Base-by-base conservation (phyloP, 2,888 invertebrate species). In the Ochlodes sylvanus region DNA sequence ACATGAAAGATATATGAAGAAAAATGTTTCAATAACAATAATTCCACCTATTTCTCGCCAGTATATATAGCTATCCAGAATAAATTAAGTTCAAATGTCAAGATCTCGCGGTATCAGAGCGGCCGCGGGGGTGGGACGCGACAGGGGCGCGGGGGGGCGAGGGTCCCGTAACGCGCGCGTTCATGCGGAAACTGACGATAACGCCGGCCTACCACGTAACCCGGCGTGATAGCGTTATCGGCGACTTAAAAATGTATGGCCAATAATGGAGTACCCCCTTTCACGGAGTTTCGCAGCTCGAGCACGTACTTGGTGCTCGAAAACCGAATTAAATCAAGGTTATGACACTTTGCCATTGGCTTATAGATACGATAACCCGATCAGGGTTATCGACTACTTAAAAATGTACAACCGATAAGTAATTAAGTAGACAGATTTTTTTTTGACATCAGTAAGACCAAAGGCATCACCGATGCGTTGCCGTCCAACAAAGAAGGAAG, bases 141-240 rank as follows among this genome's bases (percentile, higher is more conserved):
- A 63, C 38, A 71, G 63, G 72, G 70, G 55, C 21, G 65, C 71
- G 60, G 74, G 72, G 71, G 74, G 71, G 68, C 71, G 73, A 77
- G 84, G 80, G 77, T 75, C 76, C 84, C 85, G 90, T 92, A 89
- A 89, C 91, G 90, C 78, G 83, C 80, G 93, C 93, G 93, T 93
- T 91, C 92, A 93, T 89, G 92, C 85, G 85, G 92, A 93, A 93
- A 90, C 87, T 89, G 91, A 89, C 90, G 94, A 93, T 93, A 93
- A 93, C 92, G 82, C 86, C 88, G 84, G 91, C 91, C 92, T 92
- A 92, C 91, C 87, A 90, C 89, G 92, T 90, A 91, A 90, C 92
- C 91, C 88, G 81, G 85, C 79, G 73, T 77, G 87, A 89, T 89
- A 89, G 81, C 83, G 83, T 82, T 89, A 90, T 87, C 87, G 78